Evolutionary conservation across 1,140 invertebrate genomes (phyloP).

Genomic region (Aporrectodea caliginosa): DNA sequence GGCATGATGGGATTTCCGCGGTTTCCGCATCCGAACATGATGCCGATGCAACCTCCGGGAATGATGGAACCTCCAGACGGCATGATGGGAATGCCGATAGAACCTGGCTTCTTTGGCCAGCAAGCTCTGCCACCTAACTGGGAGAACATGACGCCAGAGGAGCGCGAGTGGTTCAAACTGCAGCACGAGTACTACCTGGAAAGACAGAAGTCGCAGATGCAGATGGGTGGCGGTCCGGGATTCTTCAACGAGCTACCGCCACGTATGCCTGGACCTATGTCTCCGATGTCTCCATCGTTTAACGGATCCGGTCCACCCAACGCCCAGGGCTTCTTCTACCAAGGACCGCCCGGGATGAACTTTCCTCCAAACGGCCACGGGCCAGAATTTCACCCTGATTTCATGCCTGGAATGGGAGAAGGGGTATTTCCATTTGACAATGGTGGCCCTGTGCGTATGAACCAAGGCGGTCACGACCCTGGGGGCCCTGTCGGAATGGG

Average conservation of each 20-base stretch:
- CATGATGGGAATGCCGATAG: constrained; percentile 14
- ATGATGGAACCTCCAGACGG: not conserved
- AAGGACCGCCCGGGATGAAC: constrained; percentile 25
- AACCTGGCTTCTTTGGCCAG: constrained; percentile 19
- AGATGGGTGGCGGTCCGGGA: constrained; percentile 23
- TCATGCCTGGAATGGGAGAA: constrained; percentile 24
- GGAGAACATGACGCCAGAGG: constrained; percentile 49
- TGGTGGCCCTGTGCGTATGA: constrained; percentile 9
- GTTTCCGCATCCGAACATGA: constrained; percentile 18
- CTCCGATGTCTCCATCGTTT: constrained; percentile 19
- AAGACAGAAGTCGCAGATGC: constrained; percentile 44
- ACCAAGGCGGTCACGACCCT: constrained; percentile 9
- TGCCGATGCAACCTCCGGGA: not conserved
- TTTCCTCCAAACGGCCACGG: constrained; percentile 22
- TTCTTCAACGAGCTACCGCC: constrained; percentile 21
- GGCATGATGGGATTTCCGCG: constrained; percentile 7
- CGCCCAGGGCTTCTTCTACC: constrained; percentile 12
- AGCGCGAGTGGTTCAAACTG: constrained; percentile 74
- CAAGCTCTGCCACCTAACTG: constrained; percentile 34
- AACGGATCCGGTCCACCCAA: not conserved
- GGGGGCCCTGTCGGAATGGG: constrained; percentile 15
- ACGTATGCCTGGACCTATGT: constrained; percentile 12
- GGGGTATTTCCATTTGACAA: constrained; percentile 10
- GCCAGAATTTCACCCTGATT: constrained; percentile 21
- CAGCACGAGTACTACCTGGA: constrained; percentile 60